Evolutionary conservation across 2,888 invertebrate species (phyloP), one percentile per base, ranked within the genome.

Genomic region (Lomographa bimaculata): DNA sequence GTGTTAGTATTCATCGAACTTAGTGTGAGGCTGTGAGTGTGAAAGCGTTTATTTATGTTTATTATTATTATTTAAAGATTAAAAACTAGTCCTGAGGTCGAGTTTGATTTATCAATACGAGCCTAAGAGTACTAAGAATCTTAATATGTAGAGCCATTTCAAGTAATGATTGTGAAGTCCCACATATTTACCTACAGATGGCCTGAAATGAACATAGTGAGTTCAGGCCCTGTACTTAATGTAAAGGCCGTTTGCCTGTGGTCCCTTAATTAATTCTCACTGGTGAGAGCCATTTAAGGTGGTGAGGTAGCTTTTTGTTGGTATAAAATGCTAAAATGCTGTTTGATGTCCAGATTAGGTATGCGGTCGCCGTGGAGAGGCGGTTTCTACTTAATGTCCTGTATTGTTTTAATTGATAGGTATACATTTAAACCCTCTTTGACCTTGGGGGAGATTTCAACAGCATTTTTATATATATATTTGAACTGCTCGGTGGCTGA

Each of bases 241-340:
- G 60, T 57, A 42, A 33, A 56, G 43, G 38, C 54, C 62, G 57
- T 52, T 60, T 54, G 52, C 44, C 39, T 52, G 53, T 34, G 38
- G 33, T 8, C 51, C 54, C 45, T 64, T 67, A 71, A 71, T 71
- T 71, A 71, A 63, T 58, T 55, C 53, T 46, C 49, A 37, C 41
- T 32, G 28, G 32, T 23, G 30, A 19, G 21, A 8, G 29, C 34
- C 37, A 42, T 48, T 50, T 38, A 28, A 41, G 28, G 47, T 24
- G 40, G 35, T 11, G 24, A 28, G 39, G 32, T 40, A 12, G 34
- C 8, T 45, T 43, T 41, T 40, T 44, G 46, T 40, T 34, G 32
- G 39, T 44, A 36, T 39, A 33, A 41, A 46, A 44, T 44, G 43
- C 26, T 46, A 40, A 32, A 33, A 35, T 14, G 20, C 16, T 33